Base-by-base conservation (phyloP, 2,797 vertebrate genomes). In the Betta splendens region DNA sequence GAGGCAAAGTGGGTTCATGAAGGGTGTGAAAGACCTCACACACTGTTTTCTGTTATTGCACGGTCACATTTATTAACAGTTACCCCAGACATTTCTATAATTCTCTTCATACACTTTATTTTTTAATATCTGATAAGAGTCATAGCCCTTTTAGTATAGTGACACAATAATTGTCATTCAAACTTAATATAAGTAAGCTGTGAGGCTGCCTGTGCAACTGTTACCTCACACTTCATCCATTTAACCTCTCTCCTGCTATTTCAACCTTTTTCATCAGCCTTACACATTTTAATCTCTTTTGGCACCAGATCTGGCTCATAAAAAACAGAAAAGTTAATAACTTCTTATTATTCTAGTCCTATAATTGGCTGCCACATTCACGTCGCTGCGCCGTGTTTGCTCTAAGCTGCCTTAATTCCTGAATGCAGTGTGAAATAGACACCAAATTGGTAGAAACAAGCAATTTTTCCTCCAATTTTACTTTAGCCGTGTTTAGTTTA, bases 31-130 rank as follows among this genome's bases (percentile, higher is more conserved):
- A 26, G 40, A 13, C 45, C 39, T 17, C 33, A 13, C 32, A 13
- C 5, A 18, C 7, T 35, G n/a, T n/a, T n/a, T n/a, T 43, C 31
- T 47, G 16, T 48, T 46, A 28, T 50, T 31, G 20, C 10, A 63
- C 39, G 25, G 23, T 48, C 16, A 17, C 8, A 31, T 15, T 40
- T 16, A 15, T 40, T 9, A 52, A 6, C 15, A 15, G 35, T 39
- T 32, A 18, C 33, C 20, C 9, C 3, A 28, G 13, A 26, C 53
- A 7, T 38, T 31, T 67, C 17, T 43, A 15, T 28, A 33, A 48
- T 47, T 21, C 18, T 38, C 53, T 39, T 50, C 17, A 22, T 36
- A n/a, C 33, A 22, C 46, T 45, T 32, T 52, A 50, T 52, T 64
- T 52, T 64, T 55, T 31, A 13, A 46, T 40, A 39, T 2, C 52